Evolutionary conservation across 2,888 invertebrate species (phyloP).

Genomic region (Odontomyia ornata): DNA sequence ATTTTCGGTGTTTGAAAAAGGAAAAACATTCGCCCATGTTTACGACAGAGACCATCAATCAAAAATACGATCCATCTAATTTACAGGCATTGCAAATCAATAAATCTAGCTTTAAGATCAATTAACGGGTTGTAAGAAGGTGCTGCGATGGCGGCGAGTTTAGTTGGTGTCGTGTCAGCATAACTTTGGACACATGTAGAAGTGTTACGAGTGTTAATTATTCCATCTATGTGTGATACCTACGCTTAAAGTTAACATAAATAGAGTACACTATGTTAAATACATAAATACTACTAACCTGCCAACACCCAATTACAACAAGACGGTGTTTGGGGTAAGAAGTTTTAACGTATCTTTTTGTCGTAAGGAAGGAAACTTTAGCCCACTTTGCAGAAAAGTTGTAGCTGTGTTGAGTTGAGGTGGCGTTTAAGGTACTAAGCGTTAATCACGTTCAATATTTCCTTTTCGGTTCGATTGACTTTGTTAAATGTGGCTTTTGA

Average conservation of each 20-base stretch:
- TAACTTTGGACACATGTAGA: background rate
- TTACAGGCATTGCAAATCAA: background rate
- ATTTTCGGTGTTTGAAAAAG: background rate
- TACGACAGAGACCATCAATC: background rate
- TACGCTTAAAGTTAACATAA: too few relatives aligned
- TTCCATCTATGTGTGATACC: slow-evolving; percentile 2
- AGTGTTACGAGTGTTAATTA: slow-evolving; percentile 26
- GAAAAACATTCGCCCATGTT: background rate
- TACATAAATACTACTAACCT: background rate
- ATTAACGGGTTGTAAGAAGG: slow-evolving; percentile 4
- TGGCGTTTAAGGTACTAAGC: background rate
- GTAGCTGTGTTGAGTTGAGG: too few relatives aligned
- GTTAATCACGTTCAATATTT: background rate
- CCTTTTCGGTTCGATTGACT: background rate
- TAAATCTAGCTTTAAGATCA: slow-evolving; percentile 4
- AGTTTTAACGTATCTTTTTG: background rate
- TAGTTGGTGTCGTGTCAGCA: background rate
- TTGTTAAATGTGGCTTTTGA: background rate
- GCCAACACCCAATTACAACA: slow-evolving; percentile 7
- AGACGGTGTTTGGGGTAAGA: background rate
- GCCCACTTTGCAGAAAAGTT: too few relatives aligned
- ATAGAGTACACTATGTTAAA: background rate
- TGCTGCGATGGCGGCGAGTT: slow-evolving; percentile 1
- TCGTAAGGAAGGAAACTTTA: too few relatives aligned
- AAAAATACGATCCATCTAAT: background rate